Base-by-base conservation (phyloP, 2,797 vertebrate species). In the Tadarida brasiliensis region DNA sequence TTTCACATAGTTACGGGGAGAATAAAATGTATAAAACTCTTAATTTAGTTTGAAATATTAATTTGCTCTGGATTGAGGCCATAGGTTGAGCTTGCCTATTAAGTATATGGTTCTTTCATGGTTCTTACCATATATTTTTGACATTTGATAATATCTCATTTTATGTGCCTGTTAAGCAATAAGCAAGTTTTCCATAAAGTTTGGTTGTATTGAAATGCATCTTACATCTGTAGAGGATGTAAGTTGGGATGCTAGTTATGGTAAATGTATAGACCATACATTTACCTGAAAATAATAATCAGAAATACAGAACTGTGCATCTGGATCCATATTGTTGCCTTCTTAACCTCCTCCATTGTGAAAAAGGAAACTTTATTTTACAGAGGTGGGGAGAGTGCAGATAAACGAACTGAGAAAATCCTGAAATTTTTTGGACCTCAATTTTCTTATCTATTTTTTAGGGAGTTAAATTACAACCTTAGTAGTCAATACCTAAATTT, bases 101-200 rank as follows among this genome's bases (percentile, higher is more conserved):
- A 73, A 54, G 4, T 68, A 8, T 11, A 71, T 30, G 4, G 1
- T 71, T 93, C 47, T 94, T 70, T 44, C 59, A 63, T 39, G 20
- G 20, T 73, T 51, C 35, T 84, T 56, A 59, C 19, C 54, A 28
- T 74, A 78, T 49, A 49, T 87, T 57, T 84, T 84, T 94, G 33
- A 80, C 14, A 87, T 71, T 85, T 87, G 30, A 95, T 63, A 71
- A 30, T 2, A 61, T 90, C 16, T 67, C 20, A 87, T 73, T 95
- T 89, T 71, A 87, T 86, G 73, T 91, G 68, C 22, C 56, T 92
- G 49, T 17, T 88, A 63, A 92, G 3, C 14, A 49, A 61, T 54
- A 88, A 39, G 39, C 12, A 95, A 70, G 9, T 85, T 92, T 84
- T 63, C 35, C 39, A 22, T n/a, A 80, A 76, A 85, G 20, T n/a